Evolutionary conservation across 2,797 vertebrate genomes (phyloP), one percentile per base, ranked within the genome.

Genomic region (Onychomys torridus): DNA sequence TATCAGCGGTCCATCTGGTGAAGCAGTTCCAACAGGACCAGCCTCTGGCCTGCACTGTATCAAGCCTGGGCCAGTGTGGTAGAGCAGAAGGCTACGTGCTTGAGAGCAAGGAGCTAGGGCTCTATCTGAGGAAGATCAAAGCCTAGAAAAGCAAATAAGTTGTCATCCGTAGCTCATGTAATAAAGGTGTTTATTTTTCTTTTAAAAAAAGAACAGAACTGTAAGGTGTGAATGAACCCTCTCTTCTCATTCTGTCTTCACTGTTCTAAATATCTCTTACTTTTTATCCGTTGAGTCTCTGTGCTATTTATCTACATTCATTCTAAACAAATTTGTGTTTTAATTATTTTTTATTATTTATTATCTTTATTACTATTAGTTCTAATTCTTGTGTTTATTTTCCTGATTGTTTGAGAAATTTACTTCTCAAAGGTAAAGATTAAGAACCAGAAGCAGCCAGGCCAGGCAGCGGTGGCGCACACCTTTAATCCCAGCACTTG

Each of bases 241-340:
- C 61, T 55, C 63, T 84, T 63, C 82, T 88, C 34, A 37, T 76
- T 92, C 37, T 86, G n/a, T 67, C 91, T 95, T 94, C 37, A 43
- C 40, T 73, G 40, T 83, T 93, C 63, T 95, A 92, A 90, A 71
- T 57, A 77, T 89, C 46, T 78, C 77, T 61, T 90, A 82, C 37
- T 67, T 61, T 85, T 93, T 92, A 86, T 11, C 90, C n/a, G 59
- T 92, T 84, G 8, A 49, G 57, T 84, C 75, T 76, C 12, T 91
- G n/a, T 95, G 59, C 25, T 89, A 25, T 93, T 92, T 93, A 94
- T 71, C 23, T 95, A 78, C 23, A 97, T 76, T 76, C 32, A 94
- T 86, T 77, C 94, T 78, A 95, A 95, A 95, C 10, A 57, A 89
- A 93, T 43, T 43, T 95, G 40, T 59, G 71, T 84, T 81, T 93